A percentile compares a stretch with the other conserved stretches of the same genome.
phyloP scores from a whole-genome alignment of 1,140 invertebrate genomes.

The Limonius californicus region DNA sequence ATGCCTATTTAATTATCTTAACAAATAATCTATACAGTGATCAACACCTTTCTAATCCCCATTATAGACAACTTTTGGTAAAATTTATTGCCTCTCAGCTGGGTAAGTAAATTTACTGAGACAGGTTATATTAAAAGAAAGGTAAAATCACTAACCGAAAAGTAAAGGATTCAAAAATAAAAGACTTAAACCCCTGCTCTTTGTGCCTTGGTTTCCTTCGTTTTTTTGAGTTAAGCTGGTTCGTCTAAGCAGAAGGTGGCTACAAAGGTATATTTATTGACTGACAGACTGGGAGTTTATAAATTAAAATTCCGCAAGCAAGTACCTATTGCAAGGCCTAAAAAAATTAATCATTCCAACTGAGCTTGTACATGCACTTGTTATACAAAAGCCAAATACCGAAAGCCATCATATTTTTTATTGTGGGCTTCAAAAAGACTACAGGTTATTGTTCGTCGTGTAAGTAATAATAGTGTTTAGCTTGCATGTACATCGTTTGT shows the following conservation, averaged over 20 bases:
- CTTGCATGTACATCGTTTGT: too few species aligned
- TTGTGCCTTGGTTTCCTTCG: not conserved
- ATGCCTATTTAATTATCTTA: not conserved
- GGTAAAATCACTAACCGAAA: not conserved
- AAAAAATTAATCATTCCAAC: slow-evolving; percentile 9
- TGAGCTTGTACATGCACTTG: not conserved
- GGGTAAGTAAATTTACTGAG: not conserved
- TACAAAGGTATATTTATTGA: slow-evolving; percentile 2
- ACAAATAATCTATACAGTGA: not conserved
- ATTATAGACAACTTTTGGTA: not conserved
- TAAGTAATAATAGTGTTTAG: too few species aligned
- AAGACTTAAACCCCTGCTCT: not conserved
- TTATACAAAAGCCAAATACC: not conserved
- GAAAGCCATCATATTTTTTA: too few species aligned
- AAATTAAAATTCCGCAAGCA: slow-evolving; percentile 5
- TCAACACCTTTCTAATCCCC: not conserved
- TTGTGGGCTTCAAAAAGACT: too few species aligned
- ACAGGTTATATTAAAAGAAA: not conserved
- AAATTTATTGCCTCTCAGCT: not conserved
- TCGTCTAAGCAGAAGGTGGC: slow-evolving; percentile 1
- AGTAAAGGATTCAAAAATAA: not conserved
- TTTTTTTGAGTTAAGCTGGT: not conserved
- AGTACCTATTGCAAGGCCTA: slow-evolving; percentile 1
- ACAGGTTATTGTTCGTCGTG: too few species aligned
- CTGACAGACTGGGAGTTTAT: not conserved